These are phyloP conservation scores for Ctenosaura bakeri DNA, from an alignment of 2,797 vertebrate genomes.

Conservation along the genomic window DNA sequence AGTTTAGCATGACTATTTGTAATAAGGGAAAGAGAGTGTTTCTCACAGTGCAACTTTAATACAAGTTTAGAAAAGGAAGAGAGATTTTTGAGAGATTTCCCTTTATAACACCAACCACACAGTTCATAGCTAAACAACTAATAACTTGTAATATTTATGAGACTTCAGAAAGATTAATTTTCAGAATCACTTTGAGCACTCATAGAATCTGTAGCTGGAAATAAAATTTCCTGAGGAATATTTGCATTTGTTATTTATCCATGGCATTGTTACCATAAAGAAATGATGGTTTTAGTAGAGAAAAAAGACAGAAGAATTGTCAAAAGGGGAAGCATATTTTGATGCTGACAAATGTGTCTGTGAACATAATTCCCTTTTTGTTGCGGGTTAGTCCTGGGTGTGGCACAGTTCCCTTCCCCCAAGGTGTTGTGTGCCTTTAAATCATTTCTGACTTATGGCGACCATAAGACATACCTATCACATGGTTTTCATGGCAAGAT, in stretches of 20 bases:
- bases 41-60: background rate
- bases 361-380: no score
- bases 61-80: background rate
- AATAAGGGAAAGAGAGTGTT: background rate
- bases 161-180: background rate
- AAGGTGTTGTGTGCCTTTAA: no score
- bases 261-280: no score
- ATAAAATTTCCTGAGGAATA: background rate
- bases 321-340: no score
- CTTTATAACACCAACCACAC: background rate
- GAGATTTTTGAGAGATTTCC: background rate
- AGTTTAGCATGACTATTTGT: background rate
- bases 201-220: background rate
- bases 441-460: no score
- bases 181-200: background rate
- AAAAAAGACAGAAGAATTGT: no score
- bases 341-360: no score
- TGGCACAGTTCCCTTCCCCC: no score
- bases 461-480: no score
- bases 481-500: no score
- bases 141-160: background rate
- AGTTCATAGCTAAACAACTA: background rate
- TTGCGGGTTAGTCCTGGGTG: no score
- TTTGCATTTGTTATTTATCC: background rate
- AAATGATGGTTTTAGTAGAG: no score